Evolutionary conservation across 2,888 invertebrate species (phyloP), one percentile per base, ranked within the genome.

Genomic region (Pecten maximus): DNA sequence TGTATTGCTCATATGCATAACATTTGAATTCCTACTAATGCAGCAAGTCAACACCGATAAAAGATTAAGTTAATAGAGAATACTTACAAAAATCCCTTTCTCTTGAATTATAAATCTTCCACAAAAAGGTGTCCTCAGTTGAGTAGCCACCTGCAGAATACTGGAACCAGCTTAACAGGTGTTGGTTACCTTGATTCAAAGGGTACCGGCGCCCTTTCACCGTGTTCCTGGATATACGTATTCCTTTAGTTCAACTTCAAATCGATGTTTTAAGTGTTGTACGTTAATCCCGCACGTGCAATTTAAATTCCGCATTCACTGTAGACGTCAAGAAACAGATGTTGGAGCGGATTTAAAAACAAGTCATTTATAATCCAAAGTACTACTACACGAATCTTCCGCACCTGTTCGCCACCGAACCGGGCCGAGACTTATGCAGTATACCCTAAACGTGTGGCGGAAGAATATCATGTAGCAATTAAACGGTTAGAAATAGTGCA

Each of bases 401-500:
- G 1, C 28, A 74, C 10, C 74, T 35, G 10, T 35, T 10, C 35
- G 35, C 74, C 74, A 8, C 28, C 3, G 10, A 10, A 28, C 28
- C 74, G 28, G 74, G 23, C 74, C 0, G 8, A 35, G 35, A 23
- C 28, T 35, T 74, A 35, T 15, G 6, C 12, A 35, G 10, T 28
- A 74, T 74, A 74, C 35, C 60, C 74, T 8, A 12, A 35, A 74
- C 74, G 74, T 74, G 35, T 12, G 19, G 74, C 74, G 74, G 28
- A 74, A 35, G 74, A 35, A 74, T 74, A 74, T 74, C 74, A 74
- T 35, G 28, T 28, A 74, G 35, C 74, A 74, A 74, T 74, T 74
- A 74, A 74, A 74, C 74, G 28, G 74, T 74, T 74, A 74, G 74
- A 74, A 74, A 35, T 74, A 74, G 74, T 74, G 28, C 35, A 74